Base-by-base conservation (phyloP, 2,888 invertebrate genomes). In the Drosophila stalkeri region DNA sequence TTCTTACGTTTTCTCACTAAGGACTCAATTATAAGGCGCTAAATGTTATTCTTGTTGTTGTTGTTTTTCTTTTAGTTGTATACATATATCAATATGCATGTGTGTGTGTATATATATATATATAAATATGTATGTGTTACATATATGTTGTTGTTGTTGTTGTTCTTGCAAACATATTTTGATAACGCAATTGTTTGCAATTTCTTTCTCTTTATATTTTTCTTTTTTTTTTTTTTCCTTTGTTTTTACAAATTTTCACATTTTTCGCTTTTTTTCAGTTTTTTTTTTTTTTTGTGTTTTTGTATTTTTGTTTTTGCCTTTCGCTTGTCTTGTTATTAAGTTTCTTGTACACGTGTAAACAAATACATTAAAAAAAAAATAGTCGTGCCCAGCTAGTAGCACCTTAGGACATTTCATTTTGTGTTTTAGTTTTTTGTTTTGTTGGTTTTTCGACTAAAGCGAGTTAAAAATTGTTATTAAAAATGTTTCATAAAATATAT, bases 1-100 rank as follows among this genome's bases (percentile, higher is more conserved):
- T 61, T 59, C 41, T 41, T 47, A 62, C 44, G 49, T 31, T 61
- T 62, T 61, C 77, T 81, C 67, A 69, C 83, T 82, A 84, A 84
- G 84, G 84, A 84, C 84, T 84, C 83, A 76, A 78, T 84, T 55
- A 70, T 84, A 88, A 84, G 84, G 84, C 84, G 88, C 83, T 84
- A 86, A 82, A 71, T 80, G 46, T 75, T 73, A 47, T 60, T 52
- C 16, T 64, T 55, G 3, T n/a, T 54, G 5, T 54, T 52, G 6
- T 33, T 51, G 11, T 11, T 46, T 7, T 23, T 57, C 5, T 5
- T 46, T 55, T 64, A 57, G 56, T 67, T 62, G 46, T 62, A 27
- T 39, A n/a, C 52, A 57, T 57, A 57, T 55, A 46, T 57, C 46
- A 33, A 51, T 51, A 49, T 49, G 31, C n/a, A 33, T 12, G 31